Evolutionary conservation across 2,113 vertebrate species (phyloP).

Genomic region (Plectropomus leopardus): DNA sequence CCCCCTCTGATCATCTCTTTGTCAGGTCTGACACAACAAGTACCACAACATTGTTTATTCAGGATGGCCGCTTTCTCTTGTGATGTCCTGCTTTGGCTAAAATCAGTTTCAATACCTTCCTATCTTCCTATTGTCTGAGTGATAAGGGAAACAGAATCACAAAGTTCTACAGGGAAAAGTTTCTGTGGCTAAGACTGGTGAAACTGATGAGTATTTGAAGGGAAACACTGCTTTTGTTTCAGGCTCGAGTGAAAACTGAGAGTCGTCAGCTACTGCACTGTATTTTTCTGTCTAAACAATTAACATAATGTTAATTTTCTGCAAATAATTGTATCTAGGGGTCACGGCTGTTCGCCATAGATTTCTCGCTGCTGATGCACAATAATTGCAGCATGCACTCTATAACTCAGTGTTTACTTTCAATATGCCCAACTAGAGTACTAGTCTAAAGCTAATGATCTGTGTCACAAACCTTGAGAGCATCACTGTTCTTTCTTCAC

Average conservation of each 20-base stretch:
- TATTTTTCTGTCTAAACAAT: too few relatives aligned
- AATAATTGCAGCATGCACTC: not conserved
- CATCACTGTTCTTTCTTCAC: not conserved
- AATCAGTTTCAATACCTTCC: constrained; percentile 31
- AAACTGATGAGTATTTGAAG: constrained; percentile 13
- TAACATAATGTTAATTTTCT: too few relatives aligned
- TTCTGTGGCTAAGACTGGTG: constrained; percentile 16
- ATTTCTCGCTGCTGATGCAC: too few relatives aligned
- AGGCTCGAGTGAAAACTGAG: not conserved
- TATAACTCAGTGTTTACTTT: not conserved
- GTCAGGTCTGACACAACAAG: constrained; percentile 23
- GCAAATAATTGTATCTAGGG: too few relatives aligned
- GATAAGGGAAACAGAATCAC: constrained; percentile 53
- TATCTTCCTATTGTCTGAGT: constrained; percentile 42
- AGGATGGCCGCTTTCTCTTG: constrained; percentile 15
- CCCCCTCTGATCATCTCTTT: constrained; percentile 2
- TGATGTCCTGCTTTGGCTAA: constrained; percentile 13
- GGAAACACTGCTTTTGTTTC: not conserved
- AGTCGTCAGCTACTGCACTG: not conserved
- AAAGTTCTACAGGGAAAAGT: too few relatives aligned
- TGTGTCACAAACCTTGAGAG: not conserved
- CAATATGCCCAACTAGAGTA: not conserved
- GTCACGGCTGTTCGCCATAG: too few relatives aligned
- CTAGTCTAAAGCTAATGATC: not conserved
- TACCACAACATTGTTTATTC: constrained; percentile 37